Evolutionary conservation across 1,140 invertebrate species (phyloP).

Genomic region (Cydia pomonella): DNA sequence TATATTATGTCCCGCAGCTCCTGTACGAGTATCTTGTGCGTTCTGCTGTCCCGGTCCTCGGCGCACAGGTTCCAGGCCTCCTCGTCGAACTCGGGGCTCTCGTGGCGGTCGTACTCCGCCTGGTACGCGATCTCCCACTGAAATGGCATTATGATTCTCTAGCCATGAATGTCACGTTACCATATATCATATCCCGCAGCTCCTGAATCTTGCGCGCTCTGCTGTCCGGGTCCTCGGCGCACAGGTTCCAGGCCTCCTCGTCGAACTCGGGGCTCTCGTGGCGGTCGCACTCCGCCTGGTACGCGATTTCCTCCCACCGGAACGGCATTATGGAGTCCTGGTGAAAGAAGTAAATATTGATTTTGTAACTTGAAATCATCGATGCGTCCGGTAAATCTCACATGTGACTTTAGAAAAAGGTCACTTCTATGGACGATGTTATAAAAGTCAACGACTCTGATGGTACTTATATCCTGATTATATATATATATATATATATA

Average conservation of each 20-base stretch:
- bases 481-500: too few relatives aligned
- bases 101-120: conserved; percentile 60
- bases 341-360: not conserved
- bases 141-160: too few relatives aligned
- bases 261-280: conserved; percentile 61
- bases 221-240: conserved; percentile 53
- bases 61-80: conserved; percentile 56
- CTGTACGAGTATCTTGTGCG: conserved; percentile 48
- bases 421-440: too few relatives aligned
- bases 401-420: too few relatives aligned
- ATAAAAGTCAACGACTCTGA: too few relatives aligned
- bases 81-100: conserved; percentile 60
- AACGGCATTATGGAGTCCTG: conserved; percentile 41
- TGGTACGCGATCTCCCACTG: conserved; percentile 57
- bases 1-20: conserved; percentile 63
- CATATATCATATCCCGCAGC: conserved; percentile 61
- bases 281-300: conserved; percentile 61
- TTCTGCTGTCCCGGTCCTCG: conserved; percentile 50
- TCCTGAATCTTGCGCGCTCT: conserved; percentile 50
- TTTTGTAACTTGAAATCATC: too few relatives aligned
- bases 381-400: too few relatives aligned
- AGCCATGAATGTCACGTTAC: conserved; percentile 40
- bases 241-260: conserved; percentile 55
- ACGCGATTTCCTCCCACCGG: conserved; percentile 62
- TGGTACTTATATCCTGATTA: too few relatives aligned